Conservation (phyloP, 1,140 invertebrate species). For the Akabosia matsudoensis region DNA sequence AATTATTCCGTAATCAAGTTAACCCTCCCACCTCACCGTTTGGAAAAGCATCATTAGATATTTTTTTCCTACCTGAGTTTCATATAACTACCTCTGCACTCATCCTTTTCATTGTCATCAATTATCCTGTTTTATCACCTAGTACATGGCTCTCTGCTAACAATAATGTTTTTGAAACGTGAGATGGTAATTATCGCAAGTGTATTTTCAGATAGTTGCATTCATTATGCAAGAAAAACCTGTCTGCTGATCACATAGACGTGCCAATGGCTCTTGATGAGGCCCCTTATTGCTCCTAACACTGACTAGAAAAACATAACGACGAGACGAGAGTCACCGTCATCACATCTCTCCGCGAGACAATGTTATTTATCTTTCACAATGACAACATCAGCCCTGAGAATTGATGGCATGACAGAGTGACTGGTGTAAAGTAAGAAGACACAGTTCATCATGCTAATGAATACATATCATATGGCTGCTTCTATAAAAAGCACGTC, state of each 20-base stretch:
- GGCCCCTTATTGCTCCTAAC: not conserved
- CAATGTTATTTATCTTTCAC: conserved; percentile 12
- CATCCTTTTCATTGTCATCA: not conserved
- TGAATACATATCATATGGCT: not conserved
- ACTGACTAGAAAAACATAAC: not conserved
- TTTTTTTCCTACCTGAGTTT: too few relatives aligned
- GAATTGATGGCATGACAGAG: conserved; percentile 5
- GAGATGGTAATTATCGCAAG: not conserved
- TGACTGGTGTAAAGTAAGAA: not conserved
- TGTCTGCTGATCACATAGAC: not conserved
- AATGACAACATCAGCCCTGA: not conserved
- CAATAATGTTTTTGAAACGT: not conserved
- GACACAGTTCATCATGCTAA: not conserved
- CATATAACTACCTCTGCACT: too few relatives aligned
- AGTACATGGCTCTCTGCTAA: not conserved
- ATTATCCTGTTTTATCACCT: not conserved
- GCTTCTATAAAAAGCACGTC: too few relatives aligned
- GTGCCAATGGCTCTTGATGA: not conserved
- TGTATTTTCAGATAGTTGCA: not conserved
- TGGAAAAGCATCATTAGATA: too few relatives aligned
- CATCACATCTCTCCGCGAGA: not conserved
- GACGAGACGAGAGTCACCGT: not conserved
- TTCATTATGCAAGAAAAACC: not conserved
- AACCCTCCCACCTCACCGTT: not conserved
- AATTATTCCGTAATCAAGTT: not conserved